Evolutionary conservation across 2,797 vertebrate genomes (phyloP), one percentile per base, ranked within the genome.

Genomic region (Trichosurus vulpecula): DNA sequence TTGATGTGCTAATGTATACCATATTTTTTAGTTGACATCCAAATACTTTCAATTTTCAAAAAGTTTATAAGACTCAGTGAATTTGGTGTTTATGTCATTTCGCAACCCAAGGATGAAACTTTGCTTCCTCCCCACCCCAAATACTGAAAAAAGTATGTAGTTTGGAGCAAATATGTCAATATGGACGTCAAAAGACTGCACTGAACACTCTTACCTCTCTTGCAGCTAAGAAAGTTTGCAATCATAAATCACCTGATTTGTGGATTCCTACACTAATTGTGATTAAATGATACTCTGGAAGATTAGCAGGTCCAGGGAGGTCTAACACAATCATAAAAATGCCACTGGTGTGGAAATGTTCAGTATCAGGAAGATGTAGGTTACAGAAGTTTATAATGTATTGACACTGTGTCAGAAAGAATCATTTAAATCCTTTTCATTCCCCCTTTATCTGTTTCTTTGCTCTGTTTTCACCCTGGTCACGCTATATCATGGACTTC

Each of bases 391-490:
- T 94, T 25, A 90, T 52, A 56, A 47, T 90, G 52, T 54, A 51
- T 27, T 93, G 58, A 54, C 92, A 97, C 35, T 57, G 51, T 90
- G 16, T 87, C 91, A 92, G 66, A 96, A 95, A 92, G 52, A 30
- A 56, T 74, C 57, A 90, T 95, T 97, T 47, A 4, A 53, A 31
- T 96, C 52, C 25, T 55, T 89, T 94, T 41, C 66, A 90, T 53
- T 94, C 35, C 55, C 57, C 95, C 6, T 55, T 57, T 93, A 54
- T 93, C 92, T 92, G 1, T 54, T 95, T 58, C 91, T 95, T 96
- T 66, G 92, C 95, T 54, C 92, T 94, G 29, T 92, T 95, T 92
- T 96, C 94, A 95, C 92, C 89, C 74, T 57, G 90, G 58, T 89
- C 97, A 81, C 6, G 0, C 0, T 74, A 54, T 56, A 90, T 51